A percentile compares a stretch with the other conserved stretches of the same genome.
These are phyloP conservation scores for Dipodomys ordii DNA, from an alignment of 2,113 vertebrate genomes.

Conservation along the genomic window DNA sequence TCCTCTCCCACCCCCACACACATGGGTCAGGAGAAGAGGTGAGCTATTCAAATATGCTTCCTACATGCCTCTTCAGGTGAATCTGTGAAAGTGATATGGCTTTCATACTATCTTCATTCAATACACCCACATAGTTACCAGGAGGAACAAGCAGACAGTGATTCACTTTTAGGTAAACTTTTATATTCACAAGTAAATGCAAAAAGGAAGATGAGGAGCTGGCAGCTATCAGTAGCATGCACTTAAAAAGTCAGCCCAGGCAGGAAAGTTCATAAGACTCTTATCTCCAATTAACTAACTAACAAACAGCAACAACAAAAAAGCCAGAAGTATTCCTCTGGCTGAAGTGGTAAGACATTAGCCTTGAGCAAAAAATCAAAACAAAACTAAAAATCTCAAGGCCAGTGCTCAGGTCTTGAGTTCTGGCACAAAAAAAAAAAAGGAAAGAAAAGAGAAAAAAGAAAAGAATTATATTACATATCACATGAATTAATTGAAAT, in stretches of 20 bases:
- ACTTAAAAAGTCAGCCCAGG: neutral
- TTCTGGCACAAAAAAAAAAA: too few relatives aligned
- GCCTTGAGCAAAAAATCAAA: too few relatives aligned
- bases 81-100: accelerated
- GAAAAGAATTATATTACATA: too few relatives aligned
- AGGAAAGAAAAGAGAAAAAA: too few relatives aligned
- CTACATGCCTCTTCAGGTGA: accelerated
- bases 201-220: neutral
- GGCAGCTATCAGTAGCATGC: neutral
- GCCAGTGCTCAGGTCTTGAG: too few relatives aligned
- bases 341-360: too few relatives aligned
- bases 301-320: too few relatives aligned
- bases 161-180: neutral
- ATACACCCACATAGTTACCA: neutral
- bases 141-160: neutral
- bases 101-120: neutral
- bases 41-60: neutral
- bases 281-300: too few relatives aligned
- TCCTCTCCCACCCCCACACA: neutral
- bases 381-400: too few relatives aligned
- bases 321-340: too few relatives aligned
- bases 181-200: neutral
- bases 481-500: neutral
- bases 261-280: neutral
- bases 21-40: neutral